Conservation (phyloP, 92 coral and sea anemone species). For the Pocillopora grandis region DNA sequence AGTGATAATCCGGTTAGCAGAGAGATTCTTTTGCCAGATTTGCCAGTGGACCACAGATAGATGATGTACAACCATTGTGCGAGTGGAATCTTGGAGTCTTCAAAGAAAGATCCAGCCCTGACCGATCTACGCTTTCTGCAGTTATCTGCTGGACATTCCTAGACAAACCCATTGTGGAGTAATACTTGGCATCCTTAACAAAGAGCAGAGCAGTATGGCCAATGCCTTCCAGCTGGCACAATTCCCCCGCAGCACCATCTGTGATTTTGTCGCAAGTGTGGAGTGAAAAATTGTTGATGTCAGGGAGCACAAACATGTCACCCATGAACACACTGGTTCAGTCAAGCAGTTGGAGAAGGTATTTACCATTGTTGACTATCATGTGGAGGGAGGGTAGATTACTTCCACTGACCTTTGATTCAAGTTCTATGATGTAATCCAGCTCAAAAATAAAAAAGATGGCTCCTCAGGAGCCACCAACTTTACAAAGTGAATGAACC, state of each 20-base stretch:
- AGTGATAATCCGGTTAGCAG: not conserved
- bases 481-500: slow-evolving; percentile 18
- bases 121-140: slow-evolving; percentile 38
- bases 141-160: slow-evolving; percentile 23
- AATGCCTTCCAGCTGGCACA: slow-evolving; percentile 20
- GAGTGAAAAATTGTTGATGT: slow-evolving; percentile 27
- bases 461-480: slow-evolving; percentile 78
- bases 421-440: slow-evolving; percentile 14
- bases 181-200: too few species aligned
- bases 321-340: not conserved
- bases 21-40: slow-evolving; percentile 4
- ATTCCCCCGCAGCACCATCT: slow-evolving; percentile 37
- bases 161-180: slow-evolving; percentile 10
- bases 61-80: slow-evolving; percentile 16
- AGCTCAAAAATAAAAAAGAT: slow-evolving; percentile 34
- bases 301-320: not conserved
- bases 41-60: slow-evolving; percentile 30
- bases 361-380: slow-evolving; percentile 6
- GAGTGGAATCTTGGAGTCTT: slow-evolving; percentile 20
- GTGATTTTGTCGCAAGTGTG: slow-evolving; percentile 33
- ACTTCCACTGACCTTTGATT: not conserved
- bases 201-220: not conserved
- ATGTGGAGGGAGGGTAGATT: slow-evolving; percentile 2
- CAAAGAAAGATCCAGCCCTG: slow-evolving; percentile 20
- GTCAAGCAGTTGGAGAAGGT: not conserved